Conservation (phyloP, 2,888 invertebrate genomes). For the Silvanus unidentatus region DNA sequence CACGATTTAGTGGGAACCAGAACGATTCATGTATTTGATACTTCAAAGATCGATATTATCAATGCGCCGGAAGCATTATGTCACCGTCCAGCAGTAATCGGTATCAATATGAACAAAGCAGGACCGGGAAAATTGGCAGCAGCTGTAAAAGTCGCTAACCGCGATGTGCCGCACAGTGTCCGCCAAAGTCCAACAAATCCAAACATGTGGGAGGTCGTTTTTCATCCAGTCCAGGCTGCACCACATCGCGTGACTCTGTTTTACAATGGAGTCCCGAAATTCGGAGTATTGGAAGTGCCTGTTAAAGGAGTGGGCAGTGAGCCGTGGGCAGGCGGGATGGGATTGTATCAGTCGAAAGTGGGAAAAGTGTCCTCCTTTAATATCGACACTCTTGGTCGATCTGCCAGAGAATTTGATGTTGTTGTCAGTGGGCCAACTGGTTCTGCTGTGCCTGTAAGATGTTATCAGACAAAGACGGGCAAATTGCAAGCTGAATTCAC, state of each 20-base stretch:
- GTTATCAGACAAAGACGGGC: conserved; percentile 95
- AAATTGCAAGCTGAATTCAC: conserved; percentile 92
- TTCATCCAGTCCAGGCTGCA: conserved; percentile 81
- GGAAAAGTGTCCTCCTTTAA: conserved; percentile 80
- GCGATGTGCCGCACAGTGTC: conserved; percentile 76
- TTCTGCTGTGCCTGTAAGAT: conserved; percentile 53
- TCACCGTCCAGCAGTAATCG: conserved; percentile 74
- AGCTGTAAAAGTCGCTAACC: conserved; percentile 73
- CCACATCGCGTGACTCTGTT: conserved; percentile 80
- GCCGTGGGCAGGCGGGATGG: conserved; percentile 64
- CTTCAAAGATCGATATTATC: conserved; percentile 47
- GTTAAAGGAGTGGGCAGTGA: conserved; percentile 47
- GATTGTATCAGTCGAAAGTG: conserved; percentile 79
- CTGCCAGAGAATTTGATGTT: conserved; percentile 85
- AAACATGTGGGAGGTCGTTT: conserved; percentile 74
- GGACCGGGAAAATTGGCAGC: conserved; percentile 81
- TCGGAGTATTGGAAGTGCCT: conserved; percentile 54
- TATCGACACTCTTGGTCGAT: conserved; percentile 79
- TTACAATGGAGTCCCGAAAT: conserved; percentile 77
- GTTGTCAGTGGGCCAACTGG: conserved; percentile 58
- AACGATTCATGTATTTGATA: conserved; percentile 68
- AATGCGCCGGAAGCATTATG: conserved; percentile 62
- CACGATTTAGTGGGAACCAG: conserved; percentile 39
- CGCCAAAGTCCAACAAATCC: conserved; percentile 64
- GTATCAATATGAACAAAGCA: conserved; percentile 58